Evolutionary conservation across 2,888 invertebrate species (phyloP).

Genomic region (Pseudococcus longispinus): DNA sequence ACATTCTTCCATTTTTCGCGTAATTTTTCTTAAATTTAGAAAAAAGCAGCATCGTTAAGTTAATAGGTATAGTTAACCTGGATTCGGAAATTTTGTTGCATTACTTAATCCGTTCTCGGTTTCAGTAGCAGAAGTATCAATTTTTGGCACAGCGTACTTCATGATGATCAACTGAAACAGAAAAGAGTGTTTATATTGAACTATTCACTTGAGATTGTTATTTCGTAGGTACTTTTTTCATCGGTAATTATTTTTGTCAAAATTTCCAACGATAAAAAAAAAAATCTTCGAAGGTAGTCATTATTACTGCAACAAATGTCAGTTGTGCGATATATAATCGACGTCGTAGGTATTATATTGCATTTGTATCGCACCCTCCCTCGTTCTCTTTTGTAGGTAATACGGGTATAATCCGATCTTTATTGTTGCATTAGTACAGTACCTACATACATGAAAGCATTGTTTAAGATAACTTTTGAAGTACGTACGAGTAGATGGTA

Average conservation of each 20-base stretch:
- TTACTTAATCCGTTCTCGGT: not conserved
- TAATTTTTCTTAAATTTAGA: not conserved
- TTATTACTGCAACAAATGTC: slow-evolving; percentile 30
- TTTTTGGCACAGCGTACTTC: slow-evolving; percentile 29
- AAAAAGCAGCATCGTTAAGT: too few relatives aligned
- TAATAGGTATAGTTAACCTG: not conserved
- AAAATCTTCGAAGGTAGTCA: not conserved
- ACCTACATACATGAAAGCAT: not conserved
- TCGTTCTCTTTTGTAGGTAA: not conserved
- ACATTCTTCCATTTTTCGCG: not conserved
- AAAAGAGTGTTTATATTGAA: not conserved
- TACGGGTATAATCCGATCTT: slow-evolving; percentile 3
- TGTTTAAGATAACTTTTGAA: not conserved
- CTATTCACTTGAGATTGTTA: not conserved
- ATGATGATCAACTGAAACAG: not conserved
- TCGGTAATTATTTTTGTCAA: not conserved
- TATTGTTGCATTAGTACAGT: not conserved
- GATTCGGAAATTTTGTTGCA: not conserved
- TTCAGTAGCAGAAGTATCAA: not conserved
- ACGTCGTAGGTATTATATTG: not conserved
- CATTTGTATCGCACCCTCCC: not conserved
- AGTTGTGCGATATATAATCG: not conserved
- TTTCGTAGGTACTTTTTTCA: not conserved
- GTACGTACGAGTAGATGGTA: not conserved
- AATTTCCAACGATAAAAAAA: not conserved